Conservation (phyloP, 2,113 vertebrate species). For the Hippocampus abdominalis region DNA sequence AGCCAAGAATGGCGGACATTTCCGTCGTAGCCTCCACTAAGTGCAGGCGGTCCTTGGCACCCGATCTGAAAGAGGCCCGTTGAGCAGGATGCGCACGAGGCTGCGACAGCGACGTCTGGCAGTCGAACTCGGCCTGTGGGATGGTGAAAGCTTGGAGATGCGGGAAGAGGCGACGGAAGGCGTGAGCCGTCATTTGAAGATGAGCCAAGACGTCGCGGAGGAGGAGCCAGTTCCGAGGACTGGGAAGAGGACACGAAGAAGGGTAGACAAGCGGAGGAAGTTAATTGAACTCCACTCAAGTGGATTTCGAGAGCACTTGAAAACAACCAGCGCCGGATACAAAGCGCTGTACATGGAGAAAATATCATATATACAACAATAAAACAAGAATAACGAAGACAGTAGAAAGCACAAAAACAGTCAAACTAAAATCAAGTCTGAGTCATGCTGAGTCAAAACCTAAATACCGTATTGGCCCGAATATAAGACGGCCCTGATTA, state of each 20-base stretch:
- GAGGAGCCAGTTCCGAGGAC: constrained; percentile 57
- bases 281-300: background rate
- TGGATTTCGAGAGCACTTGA: too few species aligned
- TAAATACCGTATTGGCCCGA: too few species aligned
- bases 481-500: too few species aligned
- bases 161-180: constrained; percentile 51
- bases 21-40: constrained; percentile 50
- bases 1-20: constrained; percentile 52
- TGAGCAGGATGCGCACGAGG: constrained; percentile 44
- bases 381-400: too few species aligned
- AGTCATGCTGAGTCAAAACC: too few species aligned
- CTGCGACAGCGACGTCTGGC: constrained; percentile 43
- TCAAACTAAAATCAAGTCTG: too few species aligned
- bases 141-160: constrained; percentile 47
- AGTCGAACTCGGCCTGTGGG: constrained; percentile 44
- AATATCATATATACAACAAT: too few species aligned
- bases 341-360: too few species aligned
- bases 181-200: constrained; percentile 50
- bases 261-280: background rate
- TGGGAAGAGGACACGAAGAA: constrained; percentile 11
- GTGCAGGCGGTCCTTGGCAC: constrained; percentile 37
- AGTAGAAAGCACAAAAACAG: too few species aligned
- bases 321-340: too few species aligned
- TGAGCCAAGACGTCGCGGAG: constrained; percentile 46
- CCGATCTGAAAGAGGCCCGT: constrained; percentile 36